Percentiles rank a stretch among this genome's conserved stretches.
These are phyloP conservation scores for Zeus faber DNA, from an alignment of 2,113 vertebrate genomes.

Conservation along the genomic window DNA sequence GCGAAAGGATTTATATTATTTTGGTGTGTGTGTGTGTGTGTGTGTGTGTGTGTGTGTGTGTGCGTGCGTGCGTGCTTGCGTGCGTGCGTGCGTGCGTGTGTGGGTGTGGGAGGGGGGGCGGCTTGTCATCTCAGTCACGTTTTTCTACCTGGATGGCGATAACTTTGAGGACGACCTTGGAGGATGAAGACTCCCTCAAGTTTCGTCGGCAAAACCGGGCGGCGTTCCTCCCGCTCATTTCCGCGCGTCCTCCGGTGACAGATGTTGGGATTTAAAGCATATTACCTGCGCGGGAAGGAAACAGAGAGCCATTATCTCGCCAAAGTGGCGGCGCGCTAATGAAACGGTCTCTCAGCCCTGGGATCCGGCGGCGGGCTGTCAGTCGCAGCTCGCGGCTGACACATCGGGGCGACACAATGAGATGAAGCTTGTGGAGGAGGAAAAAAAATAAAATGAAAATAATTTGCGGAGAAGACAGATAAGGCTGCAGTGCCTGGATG, in stretches of 20 bases:
- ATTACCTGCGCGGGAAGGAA: slow-evolving; percentile 18
- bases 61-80: background rate
- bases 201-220: slow-evolving; percentile 21
- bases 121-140: too few species aligned
- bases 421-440: slow-evolving; percentile 41
- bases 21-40: background rate
- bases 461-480: slow-evolving; percentile 49
- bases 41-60: background rate
- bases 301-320: slow-evolving; percentile 50
- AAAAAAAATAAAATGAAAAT: background rate
- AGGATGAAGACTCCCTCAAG: slow-evolving; percentile 20
- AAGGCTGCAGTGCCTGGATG: slow-evolving; percentile 55
- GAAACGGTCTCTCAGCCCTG: slow-evolving; percentile 56
- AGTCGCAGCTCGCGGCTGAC: slow-evolving; percentile 52
- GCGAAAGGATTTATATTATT: background rate
- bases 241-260: slow-evolving; percentile 39
- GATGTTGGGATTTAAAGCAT: slow-evolving; percentile 16
- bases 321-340: slow-evolving; percentile 48
- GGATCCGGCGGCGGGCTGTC: slow-evolving; percentile 38
- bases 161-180: too few species aligned
- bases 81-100: background rate
- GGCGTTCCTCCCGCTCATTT: slow-evolving; percentile 20
- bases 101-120: background rate
- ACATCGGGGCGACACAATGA: slow-evolving; percentile 45
- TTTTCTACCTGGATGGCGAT: too few species aligned